A percentile compares a stretch with the other conserved stretches of the same genome.
Conservation (phyloP, 2,113 vertebrate genomes). For the Cyphomyrus plagiostoma region DNA sequence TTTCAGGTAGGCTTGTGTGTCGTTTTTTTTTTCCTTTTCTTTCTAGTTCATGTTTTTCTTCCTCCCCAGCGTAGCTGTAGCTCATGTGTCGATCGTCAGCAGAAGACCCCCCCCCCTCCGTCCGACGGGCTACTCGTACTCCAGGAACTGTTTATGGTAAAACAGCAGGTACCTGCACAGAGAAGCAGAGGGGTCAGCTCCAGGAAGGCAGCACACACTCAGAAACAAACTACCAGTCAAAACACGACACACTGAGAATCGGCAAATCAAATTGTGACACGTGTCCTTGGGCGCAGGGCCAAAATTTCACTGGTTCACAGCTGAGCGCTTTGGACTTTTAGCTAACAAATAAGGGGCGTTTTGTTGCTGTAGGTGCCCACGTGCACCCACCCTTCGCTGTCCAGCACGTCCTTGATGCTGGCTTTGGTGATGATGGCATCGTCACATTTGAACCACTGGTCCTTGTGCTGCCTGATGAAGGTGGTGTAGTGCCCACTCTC, state of each 20-base stretch:
- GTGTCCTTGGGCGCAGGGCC: background rate
- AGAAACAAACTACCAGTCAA: background rate
- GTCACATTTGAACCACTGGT: constrained; percentile 99
- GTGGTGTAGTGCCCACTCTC: constrained; percentile 99
- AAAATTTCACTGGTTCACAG: background rate
- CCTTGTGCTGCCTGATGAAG: constrained; percentile 98
- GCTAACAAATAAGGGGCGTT: background rate
- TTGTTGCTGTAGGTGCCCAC: background rate
- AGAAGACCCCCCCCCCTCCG: constrained; percentile 47
- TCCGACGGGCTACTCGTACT: constrained; percentile 70
- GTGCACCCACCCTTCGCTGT: constrained; percentile 87
- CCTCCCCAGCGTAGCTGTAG: background rate
- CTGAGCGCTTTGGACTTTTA: background rate
- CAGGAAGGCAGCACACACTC: background rate
- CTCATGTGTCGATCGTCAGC: background rate
- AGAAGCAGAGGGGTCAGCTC: background rate
- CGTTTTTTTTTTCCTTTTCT: constrained; percentile 22
- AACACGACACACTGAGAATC: background rate
- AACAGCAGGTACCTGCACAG: constrained; percentile 71
- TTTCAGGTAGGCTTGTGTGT: constrained; percentile 62
- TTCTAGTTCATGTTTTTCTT: background rate
- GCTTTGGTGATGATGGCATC: constrained; percentile 99
- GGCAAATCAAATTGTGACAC: background rate
- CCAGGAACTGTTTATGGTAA: constrained; percentile 87
- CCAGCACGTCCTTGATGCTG: constrained; percentile 97